Evolutionary conservation across 2,888 invertebrate species (phyloP).

Genomic region (Trachelus iudaicus): DNA sequence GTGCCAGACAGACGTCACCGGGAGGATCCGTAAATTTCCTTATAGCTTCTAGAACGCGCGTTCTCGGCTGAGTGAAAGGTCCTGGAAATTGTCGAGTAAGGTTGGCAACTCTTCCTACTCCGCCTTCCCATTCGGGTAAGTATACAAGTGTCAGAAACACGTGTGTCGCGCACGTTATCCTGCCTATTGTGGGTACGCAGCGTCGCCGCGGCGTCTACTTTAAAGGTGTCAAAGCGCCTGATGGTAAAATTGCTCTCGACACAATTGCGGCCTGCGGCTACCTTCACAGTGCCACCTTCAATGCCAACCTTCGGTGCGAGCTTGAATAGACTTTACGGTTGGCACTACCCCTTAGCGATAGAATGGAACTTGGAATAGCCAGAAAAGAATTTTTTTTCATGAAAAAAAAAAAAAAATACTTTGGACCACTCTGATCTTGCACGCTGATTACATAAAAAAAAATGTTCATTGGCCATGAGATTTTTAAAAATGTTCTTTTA

Average conservation of each 20-base stretch:
- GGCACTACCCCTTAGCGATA: not conserved
- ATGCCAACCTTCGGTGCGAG: not conserved
- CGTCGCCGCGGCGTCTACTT: conserved; percentile 7
- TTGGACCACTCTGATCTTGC: not conserved
- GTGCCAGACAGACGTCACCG: not conserved
- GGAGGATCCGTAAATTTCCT: not conserved
- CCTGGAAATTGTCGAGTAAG: not conserved
- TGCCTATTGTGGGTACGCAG: not conserved
- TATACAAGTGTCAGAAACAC: conserved; percentile 58
- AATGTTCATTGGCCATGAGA: not conserved
- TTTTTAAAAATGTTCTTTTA: not conserved
- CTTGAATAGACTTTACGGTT: not conserved
- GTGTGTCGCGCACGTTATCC: conserved; percentile 30
- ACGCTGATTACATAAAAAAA: not conserved
- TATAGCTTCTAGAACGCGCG: not conserved
- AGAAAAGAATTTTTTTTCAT: not conserved
- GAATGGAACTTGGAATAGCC: not conserved
- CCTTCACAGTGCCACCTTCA: not conserved
- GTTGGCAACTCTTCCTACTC: not conserved
- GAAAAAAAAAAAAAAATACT: not conserved
- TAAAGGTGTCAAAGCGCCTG: conserved; percentile 1
- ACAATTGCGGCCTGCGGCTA: not conserved
- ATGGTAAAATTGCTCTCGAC: not conserved
- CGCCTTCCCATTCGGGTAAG: conserved; percentile 13
- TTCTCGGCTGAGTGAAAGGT: not conserved